phyloP scores from a whole-genome alignment of 2,113 vertebrate genomes.

The Colossoma macropomum region DNA sequence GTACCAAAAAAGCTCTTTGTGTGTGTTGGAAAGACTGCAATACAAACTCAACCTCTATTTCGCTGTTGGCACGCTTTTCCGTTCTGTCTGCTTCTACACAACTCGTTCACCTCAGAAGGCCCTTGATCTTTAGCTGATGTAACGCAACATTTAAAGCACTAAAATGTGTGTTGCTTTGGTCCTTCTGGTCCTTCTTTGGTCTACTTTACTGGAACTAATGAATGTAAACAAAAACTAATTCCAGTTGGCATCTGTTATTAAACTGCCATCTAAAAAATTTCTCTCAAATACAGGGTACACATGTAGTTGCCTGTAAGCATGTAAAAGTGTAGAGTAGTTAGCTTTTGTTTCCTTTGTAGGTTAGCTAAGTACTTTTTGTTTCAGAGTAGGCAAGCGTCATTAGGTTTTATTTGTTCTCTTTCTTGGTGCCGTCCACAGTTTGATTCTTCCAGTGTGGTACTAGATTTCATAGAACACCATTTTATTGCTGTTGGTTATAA shows the following conservation, averaged over 20 bases:
- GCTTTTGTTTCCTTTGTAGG: no score
- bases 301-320: no score
- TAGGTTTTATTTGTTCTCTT: no score
- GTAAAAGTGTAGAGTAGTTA: no score
- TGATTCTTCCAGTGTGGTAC: no score
- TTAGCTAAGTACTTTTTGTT: no score
- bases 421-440: no score
- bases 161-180: neutral
- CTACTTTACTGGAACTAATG: neutral
- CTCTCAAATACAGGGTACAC: neutral
- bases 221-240: neutral
- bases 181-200: neutral
- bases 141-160: neutral
- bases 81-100: neutral
- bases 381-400: no score
- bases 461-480: no score
- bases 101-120: neutral
- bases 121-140: neutral
- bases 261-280: neutral
- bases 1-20: neutral
- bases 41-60: conserved; percentile 33
- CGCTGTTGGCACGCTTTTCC: neutral
- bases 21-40: neutral
- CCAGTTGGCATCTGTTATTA: neutral
- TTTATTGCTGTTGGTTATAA: no score